phyloP scores from a whole-genome alignment of 2,113 vertebrate species.

The Pluvianellus socialis region DNA sequence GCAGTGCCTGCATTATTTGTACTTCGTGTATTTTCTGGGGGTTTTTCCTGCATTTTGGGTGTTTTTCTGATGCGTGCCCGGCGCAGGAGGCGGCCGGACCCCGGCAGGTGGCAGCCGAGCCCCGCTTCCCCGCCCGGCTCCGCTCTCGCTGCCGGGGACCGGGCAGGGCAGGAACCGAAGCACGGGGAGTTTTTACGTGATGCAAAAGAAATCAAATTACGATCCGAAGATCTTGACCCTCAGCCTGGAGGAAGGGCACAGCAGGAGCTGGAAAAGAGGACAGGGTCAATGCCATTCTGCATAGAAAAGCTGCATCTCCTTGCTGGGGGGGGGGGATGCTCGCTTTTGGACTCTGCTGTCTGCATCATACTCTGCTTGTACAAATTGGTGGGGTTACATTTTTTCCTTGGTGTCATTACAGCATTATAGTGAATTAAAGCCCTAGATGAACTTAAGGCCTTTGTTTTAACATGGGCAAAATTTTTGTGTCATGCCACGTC shows the following conservation, averaged over 20 bases:
- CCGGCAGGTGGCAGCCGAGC: constrained; percentile 62
- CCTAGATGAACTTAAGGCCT: background rate
- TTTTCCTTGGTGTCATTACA: background rate
- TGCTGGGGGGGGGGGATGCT: background rate
- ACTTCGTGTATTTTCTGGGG: background rate
- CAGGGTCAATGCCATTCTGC: background rate
- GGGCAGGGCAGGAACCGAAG: background rate
- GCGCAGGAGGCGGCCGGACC: background rate
- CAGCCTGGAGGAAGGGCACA: background rate
- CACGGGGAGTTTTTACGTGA: background rate
- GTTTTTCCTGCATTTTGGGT: background rate
- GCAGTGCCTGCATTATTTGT: background rate
- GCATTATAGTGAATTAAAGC: background rate
- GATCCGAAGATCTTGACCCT: background rate
- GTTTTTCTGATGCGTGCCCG: rapidly evolving
- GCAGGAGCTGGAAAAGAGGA: background rate
- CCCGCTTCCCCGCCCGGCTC: background rate
- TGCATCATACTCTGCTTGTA: rapidly evolving
- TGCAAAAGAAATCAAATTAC: background rate
- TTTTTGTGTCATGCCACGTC: background rate
- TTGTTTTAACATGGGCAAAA: background rate
- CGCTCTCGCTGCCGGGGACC: rapidly evolving
- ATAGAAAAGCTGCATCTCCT: background rate
- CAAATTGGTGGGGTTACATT: background rate
- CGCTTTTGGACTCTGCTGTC: background rate